These are phyloP conservation scores for Pocota personata DNA, from an alignment of 2,888 invertebrate genomes.

Conservation along the genomic window DNA sequence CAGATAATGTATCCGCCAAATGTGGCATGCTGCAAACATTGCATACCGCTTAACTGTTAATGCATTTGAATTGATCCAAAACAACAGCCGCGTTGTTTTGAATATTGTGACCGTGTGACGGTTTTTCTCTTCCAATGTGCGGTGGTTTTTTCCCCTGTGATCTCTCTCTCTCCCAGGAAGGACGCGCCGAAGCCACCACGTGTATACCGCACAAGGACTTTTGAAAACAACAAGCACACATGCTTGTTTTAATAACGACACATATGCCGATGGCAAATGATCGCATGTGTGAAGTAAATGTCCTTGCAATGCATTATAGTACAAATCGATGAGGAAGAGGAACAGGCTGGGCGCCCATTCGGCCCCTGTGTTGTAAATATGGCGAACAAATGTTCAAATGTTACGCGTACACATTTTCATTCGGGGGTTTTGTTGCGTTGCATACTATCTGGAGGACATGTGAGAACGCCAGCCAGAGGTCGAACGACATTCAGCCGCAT, in stretches of 20 bases:
- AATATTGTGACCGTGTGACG: conserved; percentile 63
- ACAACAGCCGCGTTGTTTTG: conserved; percentile 55
- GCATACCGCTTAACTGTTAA: conserved; percentile 50
- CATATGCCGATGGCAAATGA: conserved; percentile 69
- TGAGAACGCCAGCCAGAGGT: conserved; percentile 54
- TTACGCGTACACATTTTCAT: conserved; percentile 39
- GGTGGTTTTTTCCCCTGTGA: background rate
- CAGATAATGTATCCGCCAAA: conserved; percentile 64
- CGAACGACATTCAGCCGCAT: conserved; percentile 67
- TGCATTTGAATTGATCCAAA: conserved; percentile 64
- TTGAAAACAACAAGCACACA: conserved; percentile 46
- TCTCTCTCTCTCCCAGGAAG: conserved; percentile 50
- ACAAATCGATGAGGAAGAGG: conserved; percentile 56
- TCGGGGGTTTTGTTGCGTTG: conserved; percentile 28
- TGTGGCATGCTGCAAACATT: conserved; percentile 56
- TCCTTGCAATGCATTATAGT: conserved; percentile 54
- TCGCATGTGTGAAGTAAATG: conserved; percentile 73
- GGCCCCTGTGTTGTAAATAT: conserved; percentile 68
- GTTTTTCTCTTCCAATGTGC: conserved; percentile 13
- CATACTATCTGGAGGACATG: conserved; percentile 65
- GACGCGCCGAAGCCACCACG: conserved; percentile 69
- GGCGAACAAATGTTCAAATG: conserved; percentile 68
- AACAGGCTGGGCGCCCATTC: conserved; percentile 58
- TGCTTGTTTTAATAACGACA: conserved; percentile 58
- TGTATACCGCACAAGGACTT: conserved; percentile 66